Evolutionary conservation across 2,888 invertebrate species (phyloP).

Genomic region (Steromphala cineraria): DNA sequence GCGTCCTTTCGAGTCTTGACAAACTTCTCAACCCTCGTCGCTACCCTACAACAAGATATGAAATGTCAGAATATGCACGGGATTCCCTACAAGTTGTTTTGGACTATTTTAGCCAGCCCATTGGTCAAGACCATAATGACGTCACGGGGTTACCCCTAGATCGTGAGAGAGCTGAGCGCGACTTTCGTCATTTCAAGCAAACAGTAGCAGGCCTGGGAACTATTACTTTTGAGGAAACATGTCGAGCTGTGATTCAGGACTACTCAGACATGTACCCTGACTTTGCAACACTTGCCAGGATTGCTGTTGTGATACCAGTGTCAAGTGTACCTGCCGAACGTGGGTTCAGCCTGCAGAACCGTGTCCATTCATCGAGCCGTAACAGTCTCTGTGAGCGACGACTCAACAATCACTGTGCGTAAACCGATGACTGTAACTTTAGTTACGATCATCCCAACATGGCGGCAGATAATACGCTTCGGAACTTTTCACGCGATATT

Average conservation of each 20-base stretch:
- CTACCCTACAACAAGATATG: neutral
- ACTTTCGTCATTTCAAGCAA: neutral
- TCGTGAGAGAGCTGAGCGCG: neutral
- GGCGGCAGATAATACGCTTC: too few relatives aligned
- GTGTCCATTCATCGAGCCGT: neutral
- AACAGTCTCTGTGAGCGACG: too few relatives aligned
- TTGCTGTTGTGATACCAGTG: neutral
- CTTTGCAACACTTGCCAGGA: neutral
- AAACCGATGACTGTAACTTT: too few relatives aligned
- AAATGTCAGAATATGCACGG: neutral
- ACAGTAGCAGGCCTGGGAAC: neutral
- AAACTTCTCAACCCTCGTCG: neutral
- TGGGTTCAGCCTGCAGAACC: constrained; percentile 6
- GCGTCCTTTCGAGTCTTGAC: neutral
- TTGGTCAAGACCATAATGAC: too few relatives aligned
- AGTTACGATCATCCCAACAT: too few relatives aligned
- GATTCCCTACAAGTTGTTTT: neutral
- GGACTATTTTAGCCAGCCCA: neutral
- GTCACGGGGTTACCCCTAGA: neutral
- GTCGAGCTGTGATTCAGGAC: neutral
- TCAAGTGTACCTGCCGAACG: neutral
- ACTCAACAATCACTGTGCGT: too few relatives aligned
- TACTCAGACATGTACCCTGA: neutral
- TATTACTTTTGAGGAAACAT: neutral
- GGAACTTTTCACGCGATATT: too few relatives aligned